A percentile compares a stretch with the other conserved stretches of the same genome.
phyloP scores from a whole-genome alignment of 1,140 invertebrate genomes.

The Sycobia sp. region DNA sequence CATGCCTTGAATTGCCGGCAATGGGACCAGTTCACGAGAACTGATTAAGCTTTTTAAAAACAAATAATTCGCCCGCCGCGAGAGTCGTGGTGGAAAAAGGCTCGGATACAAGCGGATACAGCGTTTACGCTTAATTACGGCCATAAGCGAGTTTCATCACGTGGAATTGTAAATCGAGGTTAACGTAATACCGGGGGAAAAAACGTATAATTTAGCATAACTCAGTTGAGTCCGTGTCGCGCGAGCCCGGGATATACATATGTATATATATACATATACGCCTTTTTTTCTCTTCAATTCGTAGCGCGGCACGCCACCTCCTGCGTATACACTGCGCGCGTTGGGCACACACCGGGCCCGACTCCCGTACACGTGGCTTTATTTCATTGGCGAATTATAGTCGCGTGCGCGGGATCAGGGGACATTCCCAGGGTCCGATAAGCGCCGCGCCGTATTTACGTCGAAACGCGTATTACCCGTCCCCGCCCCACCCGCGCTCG shows the following conservation, averaged over 20 bases:
- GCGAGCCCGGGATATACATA: no score
- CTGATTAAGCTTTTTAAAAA: no score
- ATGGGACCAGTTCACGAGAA: no score
- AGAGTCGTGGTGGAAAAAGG: no score
- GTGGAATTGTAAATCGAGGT: slow-evolving; percentile 20
- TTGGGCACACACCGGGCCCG: no score
- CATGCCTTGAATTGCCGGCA: no score
- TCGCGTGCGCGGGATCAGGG: slow-evolving; percentile 37
- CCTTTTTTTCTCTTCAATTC: background rate
- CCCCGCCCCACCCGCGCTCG: background rate
- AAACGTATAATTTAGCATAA: slow-evolving; percentile 18
- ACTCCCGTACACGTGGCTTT: no score
- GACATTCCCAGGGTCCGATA: slow-evolving; percentile 40
- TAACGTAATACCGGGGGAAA: slow-evolving; percentile 16
- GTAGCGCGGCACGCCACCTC: background rate
- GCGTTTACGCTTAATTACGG: background rate
- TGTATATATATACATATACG: background rate
- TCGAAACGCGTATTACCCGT: slow-evolving; percentile 21
- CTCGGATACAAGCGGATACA: no score
- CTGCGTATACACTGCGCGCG: no score
- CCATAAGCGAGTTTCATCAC: slow-evolving; percentile 7
- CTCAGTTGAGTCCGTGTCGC: no score
- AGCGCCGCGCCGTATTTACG: slow-evolving; percentile 35
- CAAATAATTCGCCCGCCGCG: no score
- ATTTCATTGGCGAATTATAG: slow-evolving; percentile 38